Conservation (phyloP, 2,888 invertebrate species). For the Volucella bombylans region DNA sequence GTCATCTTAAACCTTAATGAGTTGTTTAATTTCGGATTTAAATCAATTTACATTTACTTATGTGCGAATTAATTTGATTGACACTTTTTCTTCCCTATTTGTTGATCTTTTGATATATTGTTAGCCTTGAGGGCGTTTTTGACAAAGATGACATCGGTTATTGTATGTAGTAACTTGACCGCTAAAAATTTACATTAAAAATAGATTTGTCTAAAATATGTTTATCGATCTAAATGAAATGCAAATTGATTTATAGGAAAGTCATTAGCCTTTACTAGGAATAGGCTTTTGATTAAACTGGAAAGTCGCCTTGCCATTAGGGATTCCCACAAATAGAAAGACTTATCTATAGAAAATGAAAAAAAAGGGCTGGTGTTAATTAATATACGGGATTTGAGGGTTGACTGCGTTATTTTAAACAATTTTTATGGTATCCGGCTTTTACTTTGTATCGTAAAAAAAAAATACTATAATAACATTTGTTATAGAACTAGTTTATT, state of each 20-base stretch:
- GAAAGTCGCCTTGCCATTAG: too few species aligned
- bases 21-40: neutral
- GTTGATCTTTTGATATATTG: neutral
- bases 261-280: too few species aligned
- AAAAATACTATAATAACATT: too few species aligned
- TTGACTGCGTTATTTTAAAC: too few species aligned
- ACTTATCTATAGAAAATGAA: too few species aligned
- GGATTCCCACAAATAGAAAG: too few species aligned
- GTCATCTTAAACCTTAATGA: constrained; percentile 2
- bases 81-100: constrained; percentile 6
- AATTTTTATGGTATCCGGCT: too few species aligned
- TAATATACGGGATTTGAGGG: too few species aligned
- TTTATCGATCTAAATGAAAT: neutral
- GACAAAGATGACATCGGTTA: constrained; percentile 1
- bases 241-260: neutral
- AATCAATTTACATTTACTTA: constrained; percentile 19
- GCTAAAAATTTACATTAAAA: constrained; percentile 8
- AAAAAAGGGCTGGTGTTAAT: too few species aligned
- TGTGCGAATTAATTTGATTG: neutral
- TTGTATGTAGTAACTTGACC: neutral
- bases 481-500: too few species aligned
- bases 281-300: too few species aligned
- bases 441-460: too few species aligned
- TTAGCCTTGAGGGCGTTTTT: neutral
- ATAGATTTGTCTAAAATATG: neutral